Base-by-base conservation (phyloP, 2,797 vertebrate genomes). In the Heteromormyrus szaboi region DNA sequence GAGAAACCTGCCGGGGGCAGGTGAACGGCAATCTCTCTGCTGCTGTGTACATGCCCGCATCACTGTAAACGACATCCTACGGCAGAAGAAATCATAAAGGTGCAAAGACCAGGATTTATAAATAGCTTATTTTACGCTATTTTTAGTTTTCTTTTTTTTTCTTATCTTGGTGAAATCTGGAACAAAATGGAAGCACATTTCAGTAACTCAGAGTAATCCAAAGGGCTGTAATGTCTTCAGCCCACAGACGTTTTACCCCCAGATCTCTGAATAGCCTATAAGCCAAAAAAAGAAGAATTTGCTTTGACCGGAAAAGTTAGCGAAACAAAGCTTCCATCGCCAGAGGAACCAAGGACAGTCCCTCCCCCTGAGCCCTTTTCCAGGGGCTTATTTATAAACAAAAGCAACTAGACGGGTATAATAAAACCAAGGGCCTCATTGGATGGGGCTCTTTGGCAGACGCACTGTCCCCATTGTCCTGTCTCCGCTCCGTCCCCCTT, bases 111-210 rank as follows among this genome's bases (percentile, higher is more conserved):
- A 46, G 76, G 76, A 46, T 46, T 41, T n/a, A 19, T 46, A 79
- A 17, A 46, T n/a, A 79, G 76, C 41, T 79, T 79, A 41, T 46
- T 79, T 79, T 79, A 41, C 17, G 17, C 37, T 41, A 79, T 44
- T 44, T 46, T 79, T 79, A 79, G 44, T 85, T 51, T 29, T 51
- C 12, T 25, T 22, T 12, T 8, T 8, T 22, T 29, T 44, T 83
- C 19, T 50, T 17, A 51, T 79, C 68, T n/a, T 37, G 68, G 65
- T 54, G 37, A 86, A 86, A 86, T 53, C 68, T 92, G 90, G 92
- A 93, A 92, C 93, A 93, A 95, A 92, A 89, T 91, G 84, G 91
- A 93, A 92, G 93, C 94, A 94, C 92, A 92, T 95, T 95, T 95
- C 50, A 76, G 37, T 59, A 33, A 53, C 33, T 22, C 51, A 3